A percentile compares a stretch with the other conserved stretches of the same genome.
phyloP scores from a whole-genome alignment of 2,113 vertebrate genomes.

The Xiphophorus hellerii region DNA sequence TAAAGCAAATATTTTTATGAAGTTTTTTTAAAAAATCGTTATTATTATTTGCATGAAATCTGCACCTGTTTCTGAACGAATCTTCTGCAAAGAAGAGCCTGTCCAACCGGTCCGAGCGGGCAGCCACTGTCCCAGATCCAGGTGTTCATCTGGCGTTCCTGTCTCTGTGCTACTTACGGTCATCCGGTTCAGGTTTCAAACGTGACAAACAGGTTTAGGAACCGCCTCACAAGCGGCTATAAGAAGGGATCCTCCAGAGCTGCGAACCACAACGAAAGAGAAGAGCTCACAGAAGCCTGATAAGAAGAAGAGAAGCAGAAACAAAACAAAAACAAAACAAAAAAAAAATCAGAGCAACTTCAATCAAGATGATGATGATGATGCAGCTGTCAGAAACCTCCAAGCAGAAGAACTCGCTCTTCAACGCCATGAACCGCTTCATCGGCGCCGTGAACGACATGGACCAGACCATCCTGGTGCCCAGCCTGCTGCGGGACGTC shows the following conservation, averaged over 20 bases:
- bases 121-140: background rate
- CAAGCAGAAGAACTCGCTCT: constrained; percentile 93
- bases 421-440: constrained; percentile 97
- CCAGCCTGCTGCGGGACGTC: constrained; percentile 93
- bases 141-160: constrained; percentile 6
- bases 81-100: background rate
- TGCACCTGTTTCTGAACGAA: background rate
- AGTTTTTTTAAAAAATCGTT: background rate
- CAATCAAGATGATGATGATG: constrained; percentile 74
- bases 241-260: constrained; percentile 5
- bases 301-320: background rate
- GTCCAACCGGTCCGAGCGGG: background rate
- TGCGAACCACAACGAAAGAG: constrained; percentile 1
- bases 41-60: background rate
- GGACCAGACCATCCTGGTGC: constrained; percentile 98
- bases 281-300: background rate
- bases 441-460: constrained; percentile 97
- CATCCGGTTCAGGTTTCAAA: constrained; percentile 61
- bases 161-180: constrained; percentile 53
- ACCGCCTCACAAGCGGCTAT: constrained; percentile 49
- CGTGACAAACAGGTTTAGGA: constrained; percentile 69
- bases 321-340: background rate
- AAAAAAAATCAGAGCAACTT: background rate
- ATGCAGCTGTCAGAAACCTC: constrained; percentile 89
- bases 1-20: background rate